Conservation (phyloP, 2,113 vertebrate species). For the Rutilus rutilus region DNA sequence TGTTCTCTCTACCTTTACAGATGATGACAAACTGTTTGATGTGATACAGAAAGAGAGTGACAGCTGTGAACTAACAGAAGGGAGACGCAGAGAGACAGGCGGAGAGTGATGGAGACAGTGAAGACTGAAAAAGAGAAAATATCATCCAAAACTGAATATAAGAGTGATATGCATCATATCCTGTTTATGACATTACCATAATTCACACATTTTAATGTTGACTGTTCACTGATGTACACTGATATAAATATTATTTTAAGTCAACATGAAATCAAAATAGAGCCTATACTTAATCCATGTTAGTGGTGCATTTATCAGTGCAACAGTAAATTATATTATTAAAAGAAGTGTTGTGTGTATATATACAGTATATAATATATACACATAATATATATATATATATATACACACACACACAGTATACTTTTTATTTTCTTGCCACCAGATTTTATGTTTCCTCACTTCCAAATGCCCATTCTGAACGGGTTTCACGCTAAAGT, state of each 20-base stretch:
- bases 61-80: conserved; percentile 15
- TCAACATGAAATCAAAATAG: neutral
- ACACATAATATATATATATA: too few species aligned
- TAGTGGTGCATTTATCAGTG: too few species aligned
- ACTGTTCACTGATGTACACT: neutral
- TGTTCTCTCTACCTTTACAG: conserved; percentile 2
- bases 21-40: conserved; percentile 6
- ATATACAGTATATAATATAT: too few species aligned
- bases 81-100: conserved; percentile 18
- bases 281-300: neutral
- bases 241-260: neutral
- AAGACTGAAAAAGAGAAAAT: conserved; percentile 17
- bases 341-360: too few species aligned
- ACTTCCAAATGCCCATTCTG: neutral
- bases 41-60: conserved; percentile 12
- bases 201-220: conserved; percentile 8
- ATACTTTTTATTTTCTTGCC: neutral
- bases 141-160: neutral
- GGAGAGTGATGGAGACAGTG: conserved; percentile 56
- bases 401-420: too few species aligned
- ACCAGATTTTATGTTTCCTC: neutral
- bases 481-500: neutral
- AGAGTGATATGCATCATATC: neutral
- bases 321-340: too few species aligned
- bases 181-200: conserved; percentile 1